Evolutionary conservation across 1,140 invertebrate genomes (phyloP), one percentile per base, ranked within the genome.

Genomic region (Drosophila pectinifera): DNA sequence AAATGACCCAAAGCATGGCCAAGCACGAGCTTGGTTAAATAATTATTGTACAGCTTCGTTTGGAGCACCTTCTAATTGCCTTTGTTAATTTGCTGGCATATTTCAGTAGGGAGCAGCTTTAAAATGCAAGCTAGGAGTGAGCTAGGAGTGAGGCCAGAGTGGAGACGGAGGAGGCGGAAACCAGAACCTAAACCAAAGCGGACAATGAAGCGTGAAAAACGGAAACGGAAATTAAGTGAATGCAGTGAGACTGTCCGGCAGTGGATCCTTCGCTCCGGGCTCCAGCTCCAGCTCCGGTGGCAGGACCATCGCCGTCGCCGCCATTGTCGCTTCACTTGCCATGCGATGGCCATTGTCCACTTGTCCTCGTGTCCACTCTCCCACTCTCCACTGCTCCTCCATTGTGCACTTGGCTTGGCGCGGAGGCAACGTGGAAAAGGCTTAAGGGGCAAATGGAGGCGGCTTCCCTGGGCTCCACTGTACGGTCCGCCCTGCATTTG

Each of bases 191-290:
- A 74, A 48, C 70, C 57, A 65, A 54, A 64, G 51, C 58, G 57
- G 63, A 89, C 76, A 88, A 89, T 88, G 84, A 83, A 84, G 83
- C 84, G 84, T 76, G 81, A 79, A 83, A 67, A 80, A 61, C 65
- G 80, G 67, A 89, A 86, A 69, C 77, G 76, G 80, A 84, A 85
- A 83, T 88, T 83, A 89, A 88, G 76, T 76, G 79, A 81, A 61
- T 81, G 82, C 82, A 59, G 51, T 39, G 53, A 28, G 65, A 48
- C 64, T 61, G 72, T 36, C 39, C 65, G 58, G 34, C 57, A 45
- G 41, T 49, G 59, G 45, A 61, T 22, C 28, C 16, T 22, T 34
- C 20, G 59, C 36, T 34, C 36, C 34, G 8, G 34, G 59, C 54
- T 45, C 42, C 46, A 54, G 73, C 48, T 53, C 64, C 61, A 54